Percentiles rank a stretch among this genome's conserved stretches.
phyloP scores from a whole-genome alignment of 2,797 vertebrate genomes.

The Parambassis ranga region DNA sequence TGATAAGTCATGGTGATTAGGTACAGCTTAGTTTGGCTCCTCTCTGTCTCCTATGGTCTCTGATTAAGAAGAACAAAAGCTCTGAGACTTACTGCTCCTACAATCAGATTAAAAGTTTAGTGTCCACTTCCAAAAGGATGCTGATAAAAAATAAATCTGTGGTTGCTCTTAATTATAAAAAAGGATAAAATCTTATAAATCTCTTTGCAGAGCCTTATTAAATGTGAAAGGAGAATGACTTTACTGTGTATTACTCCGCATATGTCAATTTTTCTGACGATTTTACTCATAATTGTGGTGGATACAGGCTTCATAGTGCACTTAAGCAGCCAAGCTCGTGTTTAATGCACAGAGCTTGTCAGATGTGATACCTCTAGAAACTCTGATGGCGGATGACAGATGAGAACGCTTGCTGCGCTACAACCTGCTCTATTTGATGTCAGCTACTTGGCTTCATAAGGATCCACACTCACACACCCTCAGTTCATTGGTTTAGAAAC shows the following conservation, averaged over 20 bases:
- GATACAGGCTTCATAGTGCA: background rate
- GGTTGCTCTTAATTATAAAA: background rate
- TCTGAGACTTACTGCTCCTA: background rate
- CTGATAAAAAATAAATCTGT: background rate
- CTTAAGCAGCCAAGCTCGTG: constrained; percentile 16
- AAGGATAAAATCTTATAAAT: background rate
- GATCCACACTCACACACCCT: constrained; percentile 15
- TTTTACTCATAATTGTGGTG: background rate
- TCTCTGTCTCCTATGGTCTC: background rate
- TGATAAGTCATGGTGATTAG: constrained; percentile 30
- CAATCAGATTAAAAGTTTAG: constrained; percentile 39
- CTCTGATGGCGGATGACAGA: constrained; percentile 41
- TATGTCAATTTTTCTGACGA: background rate
- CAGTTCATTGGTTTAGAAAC: constrained; percentile 28
- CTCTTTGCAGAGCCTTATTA: background rate
- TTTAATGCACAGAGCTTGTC: constrained; percentile 33
- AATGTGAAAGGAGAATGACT: constrained; percentile 8
- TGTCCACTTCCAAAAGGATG: too few relatives aligned
- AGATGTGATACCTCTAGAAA: constrained; percentile 11
- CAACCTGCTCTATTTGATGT: constrained; percentile 45
- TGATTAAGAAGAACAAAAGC: constrained; percentile 4
- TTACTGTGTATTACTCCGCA: background rate
- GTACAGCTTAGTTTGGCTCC: background rate
- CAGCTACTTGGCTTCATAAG: constrained; percentile 22
- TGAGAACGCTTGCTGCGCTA: constrained; percentile 8